These are phyloP conservation scores for Tipula confusa DNA, from an alignment of 2,888 invertebrate species.

Conservation along the genomic window DNA sequence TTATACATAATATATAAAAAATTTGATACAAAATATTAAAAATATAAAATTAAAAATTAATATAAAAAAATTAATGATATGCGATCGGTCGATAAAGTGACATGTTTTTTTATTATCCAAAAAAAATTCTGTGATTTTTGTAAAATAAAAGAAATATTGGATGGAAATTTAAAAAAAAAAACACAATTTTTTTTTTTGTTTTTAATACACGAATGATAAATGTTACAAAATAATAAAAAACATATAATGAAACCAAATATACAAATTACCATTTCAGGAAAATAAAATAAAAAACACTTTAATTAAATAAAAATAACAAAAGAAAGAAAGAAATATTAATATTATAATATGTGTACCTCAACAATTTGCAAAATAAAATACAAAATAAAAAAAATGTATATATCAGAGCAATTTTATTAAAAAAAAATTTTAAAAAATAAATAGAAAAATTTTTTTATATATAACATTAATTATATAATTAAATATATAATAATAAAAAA, in stretches of 20 bases:
- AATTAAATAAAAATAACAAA: conserved; percentile 8
- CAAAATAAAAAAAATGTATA: neutral
- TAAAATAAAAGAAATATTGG: neutral
- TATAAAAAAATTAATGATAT: neutral
- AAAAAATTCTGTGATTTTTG: conserved; percentile 1
- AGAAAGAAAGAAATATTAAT: too few species aligned
- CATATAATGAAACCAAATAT: conserved; percentile 16
- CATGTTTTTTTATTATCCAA: neutral
- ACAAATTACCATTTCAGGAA: conserved; percentile 29
- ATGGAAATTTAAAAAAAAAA: conserved; percentile 3
- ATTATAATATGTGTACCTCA: conserved; percentile 15
- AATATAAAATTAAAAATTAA: neutral
- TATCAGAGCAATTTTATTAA: conserved; percentile 26
- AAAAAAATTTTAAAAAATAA: neutral
- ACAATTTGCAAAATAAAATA: conserved; percentile 27
- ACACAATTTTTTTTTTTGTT: neutral
- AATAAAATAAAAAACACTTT: neutral
- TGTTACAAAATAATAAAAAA: too few species aligned
- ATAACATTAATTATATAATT: neutral
- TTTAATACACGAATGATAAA: neutral
- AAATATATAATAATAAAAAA: conserved; percentile 21
- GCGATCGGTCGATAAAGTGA: neutral
- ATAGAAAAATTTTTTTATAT: conserved; percentile 21
- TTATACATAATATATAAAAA: neutral
- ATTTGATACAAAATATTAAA: conserved; percentile 21